Conservation (phyloP, 2,797 vertebrate species). For the Nannoperca australis region DNA sequence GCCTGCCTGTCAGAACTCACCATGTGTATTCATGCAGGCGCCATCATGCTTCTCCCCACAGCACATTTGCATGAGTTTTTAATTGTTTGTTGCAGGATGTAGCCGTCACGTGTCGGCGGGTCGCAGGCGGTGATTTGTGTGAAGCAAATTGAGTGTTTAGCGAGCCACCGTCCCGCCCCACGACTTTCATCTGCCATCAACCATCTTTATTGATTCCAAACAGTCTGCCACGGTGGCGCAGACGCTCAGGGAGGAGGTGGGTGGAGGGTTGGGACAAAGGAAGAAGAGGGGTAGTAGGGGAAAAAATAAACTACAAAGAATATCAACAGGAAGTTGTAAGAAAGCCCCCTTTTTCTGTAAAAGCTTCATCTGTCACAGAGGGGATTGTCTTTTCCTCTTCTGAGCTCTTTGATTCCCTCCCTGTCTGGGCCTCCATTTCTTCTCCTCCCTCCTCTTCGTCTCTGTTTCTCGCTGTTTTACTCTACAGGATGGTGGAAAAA, state of each 20-base stretch:
- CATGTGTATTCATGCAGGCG: slow-evolving; percentile 53
- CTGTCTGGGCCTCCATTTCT: slow-evolving; percentile 55
- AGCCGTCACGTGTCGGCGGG: slow-evolving; percentile 58
- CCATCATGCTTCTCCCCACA: slow-evolving; percentile 45
- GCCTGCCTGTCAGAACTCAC: slow-evolving; percentile 55
- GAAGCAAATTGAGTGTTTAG: slow-evolving; percentile 76
- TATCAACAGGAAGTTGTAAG: slow-evolving; percentile 70
- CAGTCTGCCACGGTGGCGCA: slow-evolving; percentile 64
- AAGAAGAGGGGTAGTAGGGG: slow-evolving; percentile 17
- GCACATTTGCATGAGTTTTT: slow-evolving; percentile 74
- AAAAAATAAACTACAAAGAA: slow-evolving; percentile 68
- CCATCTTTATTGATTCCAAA: slow-evolving; percentile 80
- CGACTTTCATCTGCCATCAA: slow-evolving; percentile 78
- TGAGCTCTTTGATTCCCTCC: slow-evolving; percentile 68
- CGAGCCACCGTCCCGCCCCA: slow-evolving; percentile 62
- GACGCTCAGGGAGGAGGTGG: slow-evolving; percentile 41
- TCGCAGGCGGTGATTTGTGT: slow-evolving; percentile 71
- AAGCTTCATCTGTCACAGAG: slow-evolving; percentile 70
- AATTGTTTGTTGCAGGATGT: slow-evolving; percentile 71
- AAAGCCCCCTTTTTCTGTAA: slow-evolving; percentile 57
- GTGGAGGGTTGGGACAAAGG: slow-evolving; percentile 36
- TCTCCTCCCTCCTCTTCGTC: slow-evolving; percentile 40
- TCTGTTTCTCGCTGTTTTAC: slow-evolving; percentile 50
- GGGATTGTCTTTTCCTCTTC: slow-evolving; percentile 59
- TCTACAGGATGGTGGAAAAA: slow-evolving; percentile 70